Conservation (phyloP, 2,888 invertebrate genomes). For the Tipula vernalis region DNA sequence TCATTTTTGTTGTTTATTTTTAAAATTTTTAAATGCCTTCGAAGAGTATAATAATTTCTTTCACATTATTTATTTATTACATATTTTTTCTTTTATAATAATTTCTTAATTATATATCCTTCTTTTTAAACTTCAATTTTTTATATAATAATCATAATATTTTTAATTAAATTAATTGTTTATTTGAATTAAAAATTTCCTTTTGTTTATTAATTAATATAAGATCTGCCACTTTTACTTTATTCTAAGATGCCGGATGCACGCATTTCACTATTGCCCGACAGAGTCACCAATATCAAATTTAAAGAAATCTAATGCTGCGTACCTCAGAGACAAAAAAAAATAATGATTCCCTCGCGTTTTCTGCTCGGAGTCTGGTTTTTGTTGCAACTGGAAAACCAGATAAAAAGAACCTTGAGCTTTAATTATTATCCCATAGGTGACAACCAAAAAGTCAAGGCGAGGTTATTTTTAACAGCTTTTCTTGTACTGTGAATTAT, state of each 20-base stretch:
- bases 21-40: not conserved
- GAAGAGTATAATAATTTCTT: not conserved
- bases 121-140: not conserved
- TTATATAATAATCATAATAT: not conserved
- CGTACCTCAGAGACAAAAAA: no score
- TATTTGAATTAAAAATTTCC: not conserved
- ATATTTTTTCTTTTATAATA: not conserved
- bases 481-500: no score
- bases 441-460: no score
- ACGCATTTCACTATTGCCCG: not conserved
- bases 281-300: not conserved
- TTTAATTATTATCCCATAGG: no score
- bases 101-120: not conserved
- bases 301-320: not conserved
- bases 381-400: no score
- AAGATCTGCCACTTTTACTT: not conserved
- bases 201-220: not conserved
- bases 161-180: not conserved
- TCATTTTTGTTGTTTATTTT: not conserved
- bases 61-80: not conserved
- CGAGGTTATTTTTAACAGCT: no score
- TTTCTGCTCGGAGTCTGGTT: no score
- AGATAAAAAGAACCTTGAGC: no score
- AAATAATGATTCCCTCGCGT: no score
- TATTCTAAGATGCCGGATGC: not conserved